Evolutionary conservation across 1,140 invertebrate genomes (phyloP).

Genomic region (Archegozetes longisetosus): DNA sequence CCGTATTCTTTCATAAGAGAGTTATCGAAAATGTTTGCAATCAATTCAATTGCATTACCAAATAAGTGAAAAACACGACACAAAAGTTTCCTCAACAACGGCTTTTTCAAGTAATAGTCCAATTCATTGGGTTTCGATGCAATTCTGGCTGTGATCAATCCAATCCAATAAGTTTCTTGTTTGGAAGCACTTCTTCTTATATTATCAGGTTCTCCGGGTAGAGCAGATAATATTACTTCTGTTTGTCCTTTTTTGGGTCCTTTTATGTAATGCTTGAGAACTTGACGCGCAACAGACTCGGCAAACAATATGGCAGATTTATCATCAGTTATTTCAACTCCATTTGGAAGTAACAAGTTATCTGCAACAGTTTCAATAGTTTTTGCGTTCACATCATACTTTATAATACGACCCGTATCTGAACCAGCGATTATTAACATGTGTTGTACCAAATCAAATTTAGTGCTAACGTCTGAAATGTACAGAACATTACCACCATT

Average conservation of each 20-base stretch:
- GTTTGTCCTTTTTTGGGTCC: slow-evolving; percentile 51
- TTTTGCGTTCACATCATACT: slow-evolving; percentile 44
- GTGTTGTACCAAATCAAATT: not conserved
- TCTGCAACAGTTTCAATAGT: slow-evolving; percentile 39
- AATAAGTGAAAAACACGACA: slow-evolving; percentile 21
- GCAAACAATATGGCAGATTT: slow-evolving; percentile 52
- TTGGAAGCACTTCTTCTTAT: slow-evolving; percentile 42
- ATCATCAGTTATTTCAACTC: slow-evolving; percentile 53
- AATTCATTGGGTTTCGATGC: slow-evolving; percentile 21
- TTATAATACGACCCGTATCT: slow-evolving; percentile 35
- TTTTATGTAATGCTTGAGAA: slow-evolving; percentile 48
- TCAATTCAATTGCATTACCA: slow-evolving; percentile 11
- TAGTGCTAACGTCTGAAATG: slow-evolving; percentile 8
- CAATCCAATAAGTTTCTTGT: slow-evolving; percentile 46
- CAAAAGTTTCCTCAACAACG: slow-evolving; percentile 26
- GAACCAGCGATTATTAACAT: not conserved
- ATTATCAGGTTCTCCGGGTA: slow-evolving; percentile 69
- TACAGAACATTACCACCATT: slow-evolving; percentile 2
- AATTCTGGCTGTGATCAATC: slow-evolving; percentile 33
- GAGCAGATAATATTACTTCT: slow-evolving; percentile 51
- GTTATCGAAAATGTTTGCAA: slow-evolving; percentile 14
- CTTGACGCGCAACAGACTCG: slow-evolving; percentile 34
- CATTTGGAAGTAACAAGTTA: slow-evolving; percentile 59
- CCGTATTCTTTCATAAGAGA: slow-evolving; percentile 3
- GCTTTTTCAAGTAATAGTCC: slow-evolving; percentile 28